Percentiles rank a stretch among this genome's conserved stretches.
Conservation (phyloP, 2,113 vertebrate genomes). For the Myotis brandtii region DNA sequence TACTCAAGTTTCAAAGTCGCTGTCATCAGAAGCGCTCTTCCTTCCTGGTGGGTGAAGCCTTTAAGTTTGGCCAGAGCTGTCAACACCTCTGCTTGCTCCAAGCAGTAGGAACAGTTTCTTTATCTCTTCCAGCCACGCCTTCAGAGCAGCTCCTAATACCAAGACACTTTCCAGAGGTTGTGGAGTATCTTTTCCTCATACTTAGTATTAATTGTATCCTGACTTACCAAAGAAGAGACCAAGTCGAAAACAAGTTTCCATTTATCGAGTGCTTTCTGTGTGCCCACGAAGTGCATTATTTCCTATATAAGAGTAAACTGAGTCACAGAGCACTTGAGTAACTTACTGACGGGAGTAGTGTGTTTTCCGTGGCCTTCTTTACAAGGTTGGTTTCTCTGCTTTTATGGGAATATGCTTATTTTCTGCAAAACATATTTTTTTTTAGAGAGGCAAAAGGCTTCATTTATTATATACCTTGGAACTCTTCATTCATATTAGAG, state of each 20-base stretch:
- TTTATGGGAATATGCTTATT: conserved; percentile 28
- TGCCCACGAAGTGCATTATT: background rate
- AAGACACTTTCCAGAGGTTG: background rate
- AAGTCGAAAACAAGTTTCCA: background rate
- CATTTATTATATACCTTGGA: conserved; percentile 44
- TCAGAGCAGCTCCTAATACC: background rate
- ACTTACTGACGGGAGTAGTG: background rate
- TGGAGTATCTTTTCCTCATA: background rate
- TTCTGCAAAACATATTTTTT: background rate
- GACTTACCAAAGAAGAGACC: background rate
- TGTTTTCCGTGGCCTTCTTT: conserved; percentile 4
- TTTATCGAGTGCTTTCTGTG: background rate
- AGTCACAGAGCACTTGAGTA: background rate
- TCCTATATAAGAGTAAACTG: background rate
- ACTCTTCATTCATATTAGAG: background rate
- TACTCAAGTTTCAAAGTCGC: background rate
- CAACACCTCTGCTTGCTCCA: conserved; percentile 10
- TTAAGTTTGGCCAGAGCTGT: background rate
- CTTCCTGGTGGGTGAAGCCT: background rate
- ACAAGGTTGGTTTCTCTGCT: conserved; percentile 19
- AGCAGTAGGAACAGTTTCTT: background rate
- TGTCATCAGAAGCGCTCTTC: background rate
- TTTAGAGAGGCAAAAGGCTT: conserved; percentile 35
- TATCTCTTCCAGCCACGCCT: background rate
- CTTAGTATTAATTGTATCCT: background rate